These are phyloP conservation scores for Calonectris borealis DNA, from an alignment of 2,113 vertebrate species.

Conservation along the genomic window DNA sequence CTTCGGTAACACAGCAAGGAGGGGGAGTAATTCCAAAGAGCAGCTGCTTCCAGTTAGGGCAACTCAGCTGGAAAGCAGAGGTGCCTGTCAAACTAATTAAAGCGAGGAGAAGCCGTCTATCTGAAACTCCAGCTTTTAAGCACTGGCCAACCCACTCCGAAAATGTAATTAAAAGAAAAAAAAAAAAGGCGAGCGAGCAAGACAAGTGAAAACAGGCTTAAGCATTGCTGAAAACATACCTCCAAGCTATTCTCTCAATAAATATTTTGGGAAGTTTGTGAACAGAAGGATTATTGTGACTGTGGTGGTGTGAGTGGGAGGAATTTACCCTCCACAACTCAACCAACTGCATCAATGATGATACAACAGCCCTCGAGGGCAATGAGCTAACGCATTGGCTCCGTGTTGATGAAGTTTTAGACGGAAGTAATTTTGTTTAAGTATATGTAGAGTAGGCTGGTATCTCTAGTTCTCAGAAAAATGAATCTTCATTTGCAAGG, in stretches of 20 bases:
- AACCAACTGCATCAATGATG: slow-evolving; percentile 29
- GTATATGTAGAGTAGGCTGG: background rate
- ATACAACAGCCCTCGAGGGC: slow-evolving; percentile 46
- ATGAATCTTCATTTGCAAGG: background rate
- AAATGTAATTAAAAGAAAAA: background rate
- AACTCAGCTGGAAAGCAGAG: slow-evolving; percentile 38
- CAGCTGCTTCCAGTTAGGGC: slow-evolving; percentile 33
- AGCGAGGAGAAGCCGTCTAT: background rate
- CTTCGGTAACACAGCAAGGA: background rate
- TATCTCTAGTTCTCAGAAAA: background rate
- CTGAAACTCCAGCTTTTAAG: slow-evolving; percentile 25
- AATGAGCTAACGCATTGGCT: background rate
- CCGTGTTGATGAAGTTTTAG: background rate
- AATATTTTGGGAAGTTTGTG: slow-evolving; percentile 55
- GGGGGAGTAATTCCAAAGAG: slow-evolving; percentile 7
- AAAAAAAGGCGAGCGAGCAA: background rate
- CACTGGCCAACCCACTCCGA: background rate
- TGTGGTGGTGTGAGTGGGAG: slow-evolving; percentile 1
- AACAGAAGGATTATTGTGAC: slow-evolving; percentile 63
- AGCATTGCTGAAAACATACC: slow-evolving; percentile 31
- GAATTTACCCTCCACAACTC: slow-evolving; percentile 30
- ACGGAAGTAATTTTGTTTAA: background rate
- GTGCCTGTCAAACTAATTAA: slow-evolving; percentile 23
- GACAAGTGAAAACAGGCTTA: slow-evolving; percentile 47
- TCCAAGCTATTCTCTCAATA: slow-evolving; percentile 60